phyloP scores from a whole-genome alignment of 2,797 vertebrate genomes.

The Selene dorsalis region DNA sequence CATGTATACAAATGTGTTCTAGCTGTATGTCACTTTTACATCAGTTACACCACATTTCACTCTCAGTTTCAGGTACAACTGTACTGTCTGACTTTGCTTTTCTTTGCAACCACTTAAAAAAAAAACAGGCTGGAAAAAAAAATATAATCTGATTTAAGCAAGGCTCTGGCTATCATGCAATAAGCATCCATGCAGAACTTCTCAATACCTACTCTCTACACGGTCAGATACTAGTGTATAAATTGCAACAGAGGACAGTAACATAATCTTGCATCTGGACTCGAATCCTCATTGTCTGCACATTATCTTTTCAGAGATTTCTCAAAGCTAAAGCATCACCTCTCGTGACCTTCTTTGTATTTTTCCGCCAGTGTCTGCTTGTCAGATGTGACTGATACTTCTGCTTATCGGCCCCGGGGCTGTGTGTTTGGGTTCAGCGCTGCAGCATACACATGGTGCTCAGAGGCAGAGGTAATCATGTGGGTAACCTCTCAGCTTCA shows the following conservation, averaged over 20 bases:
- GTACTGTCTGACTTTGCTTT: slow-evolving; percentile 22
- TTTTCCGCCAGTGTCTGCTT: slow-evolving; percentile 20
- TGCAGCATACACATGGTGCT: slow-evolving; percentile 56
- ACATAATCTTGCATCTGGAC: slow-evolving; percentile 29
- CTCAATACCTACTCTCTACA: slow-evolving; percentile 48
- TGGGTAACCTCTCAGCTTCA: slow-evolving; percentile 82
- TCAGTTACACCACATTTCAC: neutral
- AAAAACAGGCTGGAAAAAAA: slow-evolving; percentile 38
- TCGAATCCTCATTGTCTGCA: slow-evolving; percentile 35
- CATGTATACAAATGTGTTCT: slow-evolving; percentile 25
- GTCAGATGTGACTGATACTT: slow-evolving; percentile 39
- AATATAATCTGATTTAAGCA: slow-evolving; percentile 45
- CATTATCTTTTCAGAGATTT: slow-evolving; percentile 27
- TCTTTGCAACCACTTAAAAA: slow-evolving; percentile 35
- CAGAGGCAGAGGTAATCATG: slow-evolving; percentile 75
- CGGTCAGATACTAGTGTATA: slow-evolving; percentile 50
- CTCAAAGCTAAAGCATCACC: slow-evolving; percentile 35
- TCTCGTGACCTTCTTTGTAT: slow-evolving; percentile 23
- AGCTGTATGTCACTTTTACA: slow-evolving; percentile 25
- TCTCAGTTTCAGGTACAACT: neutral
- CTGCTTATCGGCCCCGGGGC: slow-evolving; percentile 52
- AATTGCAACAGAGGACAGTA: slow-evolving; percentile 40
- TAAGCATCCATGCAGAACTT: slow-evolving; percentile 79
- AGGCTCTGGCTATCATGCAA: slow-evolving; percentile 77
- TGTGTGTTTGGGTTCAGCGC: slow-evolving; percentile 56